Percentiles rank a stretch among this genome's conserved stretches.
Conservation (phyloP, 2,797 vertebrate species). For the Pristis pectinata region DNA sequence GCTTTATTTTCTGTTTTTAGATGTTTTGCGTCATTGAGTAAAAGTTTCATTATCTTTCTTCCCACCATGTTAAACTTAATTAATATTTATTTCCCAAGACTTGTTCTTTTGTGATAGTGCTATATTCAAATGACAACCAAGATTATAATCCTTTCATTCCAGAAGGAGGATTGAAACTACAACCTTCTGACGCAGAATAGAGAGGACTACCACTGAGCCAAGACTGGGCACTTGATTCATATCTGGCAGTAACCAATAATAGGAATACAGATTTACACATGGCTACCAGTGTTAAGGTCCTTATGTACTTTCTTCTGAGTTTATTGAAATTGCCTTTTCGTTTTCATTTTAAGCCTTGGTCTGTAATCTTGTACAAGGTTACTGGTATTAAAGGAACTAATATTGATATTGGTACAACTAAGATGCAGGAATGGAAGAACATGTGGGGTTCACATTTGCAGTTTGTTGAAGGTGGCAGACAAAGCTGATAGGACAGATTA, state of each 20-base stretch:
- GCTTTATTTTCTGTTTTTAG: no score
- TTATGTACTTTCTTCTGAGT: neutral
- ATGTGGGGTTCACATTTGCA: neutral
- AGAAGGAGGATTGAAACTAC: neutral
- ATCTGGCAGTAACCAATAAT: neutral
- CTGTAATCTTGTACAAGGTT: neutral
- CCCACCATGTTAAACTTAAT: no score
- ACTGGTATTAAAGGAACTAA: neutral
- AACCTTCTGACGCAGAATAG: neutral
- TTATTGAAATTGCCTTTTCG: neutral
- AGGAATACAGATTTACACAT: neutral
- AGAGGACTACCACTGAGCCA: neutral
- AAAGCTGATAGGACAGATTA: neutral
- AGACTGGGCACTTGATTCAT: no score
- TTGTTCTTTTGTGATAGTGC: no score
- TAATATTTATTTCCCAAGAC: neutral
- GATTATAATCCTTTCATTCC: neutral
- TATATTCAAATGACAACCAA: neutral
- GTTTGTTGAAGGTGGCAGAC: neutral
- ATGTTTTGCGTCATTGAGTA: no score
- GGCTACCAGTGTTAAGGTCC: neutral
- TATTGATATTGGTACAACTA: neutral
- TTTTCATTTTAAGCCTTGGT: neutral
- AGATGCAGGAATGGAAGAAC: neutral
- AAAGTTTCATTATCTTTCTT: no score